phyloP scores from a whole-genome alignment of 2,888 invertebrate species.

The Trachelus stipa region DNA sequence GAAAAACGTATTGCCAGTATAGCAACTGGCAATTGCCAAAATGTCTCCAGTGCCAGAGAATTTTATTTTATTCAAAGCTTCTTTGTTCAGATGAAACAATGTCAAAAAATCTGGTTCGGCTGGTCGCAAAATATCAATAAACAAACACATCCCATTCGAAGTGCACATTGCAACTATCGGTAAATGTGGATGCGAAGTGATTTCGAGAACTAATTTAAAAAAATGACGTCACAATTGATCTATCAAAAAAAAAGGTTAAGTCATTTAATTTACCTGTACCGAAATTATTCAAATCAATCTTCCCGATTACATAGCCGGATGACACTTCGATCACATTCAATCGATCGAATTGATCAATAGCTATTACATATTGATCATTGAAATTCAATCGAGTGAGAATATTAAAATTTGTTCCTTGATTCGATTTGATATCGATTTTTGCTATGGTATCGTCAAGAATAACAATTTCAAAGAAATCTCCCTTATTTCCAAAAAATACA shows the following conservation, averaged over 20 bases:
- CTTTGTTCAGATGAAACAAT: conserved; percentile 39
- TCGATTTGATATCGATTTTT: conserved; percentile 10
- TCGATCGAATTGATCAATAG: conserved; percentile 35
- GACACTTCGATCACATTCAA: conserved; percentile 39
- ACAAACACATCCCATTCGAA: conserved; percentile 41
- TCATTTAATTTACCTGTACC: conserved; percentile 42
- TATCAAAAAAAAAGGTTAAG: neutral
- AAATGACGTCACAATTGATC: neutral
- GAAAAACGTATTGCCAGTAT: conserved; percentile 42
- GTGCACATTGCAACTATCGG: conserved; percentile 40
- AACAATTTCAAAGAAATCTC: conserved; percentile 43
- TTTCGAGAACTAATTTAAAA: neutral
- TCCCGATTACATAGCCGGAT: conserved; percentile 33
- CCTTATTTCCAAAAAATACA: conserved; percentile 37
- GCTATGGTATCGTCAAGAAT: conserved; percentile 35
- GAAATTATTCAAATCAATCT: conserved; percentile 33
- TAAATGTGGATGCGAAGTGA: conserved; percentile 35
- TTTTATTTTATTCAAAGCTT: conserved; percentile 42
- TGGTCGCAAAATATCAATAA: conserved; percentile 29
- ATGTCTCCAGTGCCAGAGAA: conserved; percentile 42
- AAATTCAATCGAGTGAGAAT: conserved; percentile 12
- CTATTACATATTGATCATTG: conserved; percentile 23
- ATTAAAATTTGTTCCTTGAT: conserved; percentile 12
- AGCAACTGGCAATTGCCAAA: conserved; percentile 35
- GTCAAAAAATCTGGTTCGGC: conserved; percentile 29